Percentiles rank a stretch among this genome's conserved stretches.
Conservation (phyloP, 2,888 invertebrate species). For the Alloplasta piceator region DNA sequence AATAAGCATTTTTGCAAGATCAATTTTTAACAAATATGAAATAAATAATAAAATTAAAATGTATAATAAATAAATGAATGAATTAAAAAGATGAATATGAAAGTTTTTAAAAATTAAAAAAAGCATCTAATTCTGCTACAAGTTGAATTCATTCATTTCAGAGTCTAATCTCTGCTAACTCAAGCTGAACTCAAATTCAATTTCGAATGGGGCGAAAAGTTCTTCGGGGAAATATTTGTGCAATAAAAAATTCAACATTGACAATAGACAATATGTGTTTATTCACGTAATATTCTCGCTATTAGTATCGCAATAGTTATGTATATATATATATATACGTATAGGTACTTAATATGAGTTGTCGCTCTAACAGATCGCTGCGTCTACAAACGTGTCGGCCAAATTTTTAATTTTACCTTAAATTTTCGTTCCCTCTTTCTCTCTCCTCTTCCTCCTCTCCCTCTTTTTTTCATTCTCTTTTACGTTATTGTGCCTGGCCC, state of each 20-base stretch:
- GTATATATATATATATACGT: conserved; percentile 31
- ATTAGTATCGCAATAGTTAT: conserved; percentile 69
- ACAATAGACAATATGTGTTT: conserved; percentile 83
- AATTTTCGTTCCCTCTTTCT: conserved; percentile 8
- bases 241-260: conserved; percentile 69
- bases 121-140: no score
- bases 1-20: no score
- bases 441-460: conserved; percentile 8
- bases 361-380: conserved; percentile 82
- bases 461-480: conserved; percentile 15
- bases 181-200: no score
- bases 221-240: no score
- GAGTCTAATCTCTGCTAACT: no score
- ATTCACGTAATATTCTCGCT: conserved; percentile 82
- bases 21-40: no score
- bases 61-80: no score
- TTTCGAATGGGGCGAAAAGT: no score
- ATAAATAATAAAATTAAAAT: no score
- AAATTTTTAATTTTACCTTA: conserved; percentile 69
- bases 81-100: no score
- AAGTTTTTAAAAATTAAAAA: no score
- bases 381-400: conserved; percentile 81
- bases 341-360: conserved; percentile 81
- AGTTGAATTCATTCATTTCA: no score
- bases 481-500: conserved; percentile 82